Conservation (phyloP, 2,888 invertebrate species). For the Molanna angustata region DNA sequence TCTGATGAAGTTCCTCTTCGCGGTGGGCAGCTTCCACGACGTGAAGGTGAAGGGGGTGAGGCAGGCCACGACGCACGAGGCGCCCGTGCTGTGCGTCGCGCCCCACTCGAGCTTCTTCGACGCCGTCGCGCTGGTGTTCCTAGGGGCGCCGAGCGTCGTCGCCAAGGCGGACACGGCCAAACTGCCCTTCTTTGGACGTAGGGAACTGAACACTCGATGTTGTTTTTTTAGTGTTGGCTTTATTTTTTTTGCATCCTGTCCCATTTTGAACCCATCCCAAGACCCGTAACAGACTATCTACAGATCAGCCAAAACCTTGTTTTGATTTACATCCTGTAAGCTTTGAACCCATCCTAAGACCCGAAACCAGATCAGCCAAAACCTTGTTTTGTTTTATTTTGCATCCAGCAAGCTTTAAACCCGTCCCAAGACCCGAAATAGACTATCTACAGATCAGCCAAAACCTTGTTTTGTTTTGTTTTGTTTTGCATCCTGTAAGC, state of each 20-base stretch:
- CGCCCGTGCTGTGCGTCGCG: constrained; percentile 81
- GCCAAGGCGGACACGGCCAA: constrained; percentile 82
- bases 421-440: no score
- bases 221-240: constrained; percentile 23
- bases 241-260: constrained; percentile 25
- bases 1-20: constrained; percentile 73
- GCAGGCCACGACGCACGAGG: constrained; percentile 57
- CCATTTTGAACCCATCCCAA: no score
- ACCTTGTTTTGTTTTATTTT: no score
- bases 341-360: no score
- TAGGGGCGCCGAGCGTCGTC: constrained; percentile 86
- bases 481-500: no score
- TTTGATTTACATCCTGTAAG: no score
- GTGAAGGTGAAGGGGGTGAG: constrained; percentile 70
- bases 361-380: no score
- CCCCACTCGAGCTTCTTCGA: constrained; percentile 94
- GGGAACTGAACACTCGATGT: constrained; percentile 37
- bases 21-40: constrained; percentile 78
- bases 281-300: no score
- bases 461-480: no score
- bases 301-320: no score
- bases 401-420: no score
- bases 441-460: no score
- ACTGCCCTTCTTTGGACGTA: constrained; percentile 91
- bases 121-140: constrained; percentile 75